A percentile compares a stretch with the other conserved stretches of the same genome.
Conservation (phyloP, 2,888 invertebrate species). For the Steinernema hermaphroditum region DNA sequence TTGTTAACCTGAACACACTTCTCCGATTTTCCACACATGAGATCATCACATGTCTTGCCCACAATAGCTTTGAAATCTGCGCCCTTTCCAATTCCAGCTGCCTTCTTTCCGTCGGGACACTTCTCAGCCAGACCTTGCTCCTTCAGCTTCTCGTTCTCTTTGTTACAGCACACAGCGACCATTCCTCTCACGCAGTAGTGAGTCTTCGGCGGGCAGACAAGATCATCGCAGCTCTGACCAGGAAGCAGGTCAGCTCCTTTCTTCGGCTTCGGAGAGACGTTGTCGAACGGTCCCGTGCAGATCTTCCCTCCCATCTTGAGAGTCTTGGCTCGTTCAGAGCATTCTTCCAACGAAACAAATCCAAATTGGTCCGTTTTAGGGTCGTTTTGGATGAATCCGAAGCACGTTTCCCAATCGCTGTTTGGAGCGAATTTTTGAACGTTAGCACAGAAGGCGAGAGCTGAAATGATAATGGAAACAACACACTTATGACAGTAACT, state of each 20-base stretch:
- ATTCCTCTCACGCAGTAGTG: neutral
- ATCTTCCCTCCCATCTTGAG: neutral
- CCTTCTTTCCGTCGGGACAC: neutral
- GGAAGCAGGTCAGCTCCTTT: neutral
- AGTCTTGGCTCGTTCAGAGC: no score
- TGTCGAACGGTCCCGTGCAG: neutral
- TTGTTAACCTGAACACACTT: conserved; percentile 10
- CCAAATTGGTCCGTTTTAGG: no score
- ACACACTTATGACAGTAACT: no score
- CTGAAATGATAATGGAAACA: no score
- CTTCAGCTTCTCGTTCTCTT: neutral
- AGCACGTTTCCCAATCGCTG: no score
- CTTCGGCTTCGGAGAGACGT: neutral
- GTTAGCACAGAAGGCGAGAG: no score
- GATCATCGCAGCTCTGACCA: neutral
- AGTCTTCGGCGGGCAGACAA: neutral
- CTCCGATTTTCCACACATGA: neutral
- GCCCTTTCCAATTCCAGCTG: neutral
- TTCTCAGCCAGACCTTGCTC: neutral
- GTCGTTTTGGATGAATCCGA: no score
- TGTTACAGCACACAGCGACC: neutral
- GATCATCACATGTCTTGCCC: neutral
- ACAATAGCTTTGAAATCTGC: neutral
- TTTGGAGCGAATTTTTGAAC: no score
- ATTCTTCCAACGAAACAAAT: no score